Percentiles rank a stretch among this genome's conserved stretches.
phyloP scores from a whole-genome alignment of 2,113 vertebrate genomes.

The Oplegnathus fasciatus region DNA sequence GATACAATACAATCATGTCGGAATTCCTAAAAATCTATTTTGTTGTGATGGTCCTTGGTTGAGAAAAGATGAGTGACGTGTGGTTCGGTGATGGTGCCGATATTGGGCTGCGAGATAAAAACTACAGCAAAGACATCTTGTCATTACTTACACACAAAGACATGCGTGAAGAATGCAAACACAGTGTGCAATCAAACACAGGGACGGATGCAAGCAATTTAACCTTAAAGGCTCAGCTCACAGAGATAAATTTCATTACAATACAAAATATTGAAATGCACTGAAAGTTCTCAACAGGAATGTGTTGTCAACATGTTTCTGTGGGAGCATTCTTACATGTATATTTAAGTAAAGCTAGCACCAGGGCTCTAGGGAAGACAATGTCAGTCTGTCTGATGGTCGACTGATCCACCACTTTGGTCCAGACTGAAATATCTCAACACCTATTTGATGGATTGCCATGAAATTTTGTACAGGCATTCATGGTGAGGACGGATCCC shows the following conservation, averaged over 20 bases:
- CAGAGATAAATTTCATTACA: too few species aligned
- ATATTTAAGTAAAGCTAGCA: neutral
- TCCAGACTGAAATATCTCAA: neutral
- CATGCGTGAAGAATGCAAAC: neutral
- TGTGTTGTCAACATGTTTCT: neutral
- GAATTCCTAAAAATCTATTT: neutral
- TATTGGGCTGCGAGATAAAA: neutral
- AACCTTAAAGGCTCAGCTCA: too few species aligned
- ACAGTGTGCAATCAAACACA: neutral
- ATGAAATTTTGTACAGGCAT: too few species aligned
- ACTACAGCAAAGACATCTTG: neutral
- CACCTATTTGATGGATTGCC: too few species aligned
- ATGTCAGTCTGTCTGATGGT: neutral
- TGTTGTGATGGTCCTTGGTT: neutral
- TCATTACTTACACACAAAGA: neutral
- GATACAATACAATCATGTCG: neutral
- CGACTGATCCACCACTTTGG: neutral
- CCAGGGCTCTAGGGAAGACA: neutral
- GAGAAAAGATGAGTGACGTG: constrained; percentile 4
- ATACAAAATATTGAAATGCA: too few species aligned
- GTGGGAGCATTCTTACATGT: neutral
- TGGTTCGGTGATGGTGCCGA: neutral
- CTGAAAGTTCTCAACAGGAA: too few species aligned
- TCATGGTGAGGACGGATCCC: too few species aligned
- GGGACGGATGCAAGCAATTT: too few species aligned